These are phyloP conservation scores for Oncorhynchus kisutch DNA, from an alignment of 2,113 vertebrate species.

Conservation along the genomic window DNA sequence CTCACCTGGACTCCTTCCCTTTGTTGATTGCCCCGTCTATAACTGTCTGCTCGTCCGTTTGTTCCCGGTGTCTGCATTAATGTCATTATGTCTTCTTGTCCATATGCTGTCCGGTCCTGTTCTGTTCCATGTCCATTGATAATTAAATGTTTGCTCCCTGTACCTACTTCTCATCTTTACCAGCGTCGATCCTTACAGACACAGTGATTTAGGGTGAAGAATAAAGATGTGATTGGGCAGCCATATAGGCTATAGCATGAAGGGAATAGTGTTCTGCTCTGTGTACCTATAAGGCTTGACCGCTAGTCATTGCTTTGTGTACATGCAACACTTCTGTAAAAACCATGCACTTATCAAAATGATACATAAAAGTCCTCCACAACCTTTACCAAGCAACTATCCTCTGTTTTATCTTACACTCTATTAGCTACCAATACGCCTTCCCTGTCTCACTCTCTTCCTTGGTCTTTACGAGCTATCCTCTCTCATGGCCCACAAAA, in stretches of 20 bases:
- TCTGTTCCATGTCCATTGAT: too few species aligned
- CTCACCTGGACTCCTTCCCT: too few species aligned
- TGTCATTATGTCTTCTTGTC: too few species aligned
- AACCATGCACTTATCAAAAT: neutral
- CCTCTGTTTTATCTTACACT: too few species aligned
- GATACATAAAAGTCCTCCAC: neutral
- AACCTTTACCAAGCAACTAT: too few species aligned
- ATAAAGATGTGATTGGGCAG: conserved; percentile 40
- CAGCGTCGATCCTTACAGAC: too few species aligned
- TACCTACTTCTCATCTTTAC: too few species aligned
- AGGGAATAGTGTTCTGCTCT: conserved; percentile 12
- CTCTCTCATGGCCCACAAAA: conserved; percentile 1
- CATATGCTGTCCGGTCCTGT: too few species aligned
- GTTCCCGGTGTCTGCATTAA: too few species aligned
- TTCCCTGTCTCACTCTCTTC: neutral
- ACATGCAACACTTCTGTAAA: neutral
- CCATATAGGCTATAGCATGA: conserved; percentile 20
- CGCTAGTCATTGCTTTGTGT: neutral
- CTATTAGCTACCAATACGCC: neutral
- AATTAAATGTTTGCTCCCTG: too few species aligned
- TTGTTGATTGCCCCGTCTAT: too few species aligned
- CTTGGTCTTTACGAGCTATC: conserved; percentile 3
- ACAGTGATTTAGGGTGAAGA: conserved; percentile 38
- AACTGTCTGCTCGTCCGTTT: too few species aligned
- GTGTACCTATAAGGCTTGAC: neutral